Percentiles rank a stretch among this genome's conserved stretches.
Conservation (phyloP, 1,140 invertebrate species). For the Caerostris darwini region DNA sequence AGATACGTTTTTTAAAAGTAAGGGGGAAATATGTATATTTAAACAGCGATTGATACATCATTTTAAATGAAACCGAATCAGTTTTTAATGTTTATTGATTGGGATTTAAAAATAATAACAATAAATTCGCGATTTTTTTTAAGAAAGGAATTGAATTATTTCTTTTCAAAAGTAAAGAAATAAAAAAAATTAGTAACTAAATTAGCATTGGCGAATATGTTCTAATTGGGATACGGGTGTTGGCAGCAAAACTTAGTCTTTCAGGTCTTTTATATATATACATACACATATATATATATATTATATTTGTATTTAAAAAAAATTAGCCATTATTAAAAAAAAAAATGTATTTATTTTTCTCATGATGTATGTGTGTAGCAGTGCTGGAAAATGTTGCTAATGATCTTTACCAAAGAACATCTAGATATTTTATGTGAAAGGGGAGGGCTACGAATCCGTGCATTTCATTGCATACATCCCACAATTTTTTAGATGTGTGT, state of each 20-base stretch:
- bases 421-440: constrained; percentile 62
- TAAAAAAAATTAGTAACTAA: not conserved
- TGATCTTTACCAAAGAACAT: constrained; percentile 65
- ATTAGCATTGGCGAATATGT: constrained; percentile 62
- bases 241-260: constrained; percentile 77
- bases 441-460: constrained; percentile 39
- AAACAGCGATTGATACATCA: constrained; percentile 51
- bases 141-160: not conserved
- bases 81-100: constrained; percentile 7
- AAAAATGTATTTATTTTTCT: constrained; percentile 77
- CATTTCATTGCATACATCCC: constrained; percentile 67
- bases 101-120: not conserved
- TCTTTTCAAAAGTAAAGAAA: constrained; percentile 14
- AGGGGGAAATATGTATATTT: constrained; percentile 48
- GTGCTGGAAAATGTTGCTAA: constrained; percentile 49
- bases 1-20: constrained; percentile 71
- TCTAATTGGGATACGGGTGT: constrained; percentile 76
- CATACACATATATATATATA: constrained; percentile 40
- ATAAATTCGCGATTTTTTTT: not conserved
- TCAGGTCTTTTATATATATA: constrained; percentile 71
- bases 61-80: constrained; percentile 40
- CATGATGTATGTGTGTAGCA: constrained; percentile 62
- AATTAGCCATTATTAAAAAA: constrained; percentile 76
- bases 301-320: constrained; percentile 43
- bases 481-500: constrained; percentile 71